Base-by-base conservation (phyloP, 53 echinoderm and acorn worm species). In the Astropecten irregularis region DNA sequence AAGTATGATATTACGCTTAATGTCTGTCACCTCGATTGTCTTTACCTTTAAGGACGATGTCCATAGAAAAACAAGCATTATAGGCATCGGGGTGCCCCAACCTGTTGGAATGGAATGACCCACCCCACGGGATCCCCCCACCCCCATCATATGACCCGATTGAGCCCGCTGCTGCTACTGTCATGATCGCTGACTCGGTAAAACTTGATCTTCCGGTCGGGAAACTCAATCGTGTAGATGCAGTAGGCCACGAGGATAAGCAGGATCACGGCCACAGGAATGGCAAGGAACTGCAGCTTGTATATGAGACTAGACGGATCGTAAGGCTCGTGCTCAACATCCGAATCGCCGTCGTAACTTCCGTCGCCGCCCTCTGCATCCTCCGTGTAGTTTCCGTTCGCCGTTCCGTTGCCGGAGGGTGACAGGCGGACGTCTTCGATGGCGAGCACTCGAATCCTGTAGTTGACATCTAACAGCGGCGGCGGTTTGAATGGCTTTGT, bases 141-240 rank as follows among this genome's bases (percentile, higher is more conserved):
- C n/a, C n/a, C n/a, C n/a, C n/a, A n/a, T 79, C 79, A 79, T 22
- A 79, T 46, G 50, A 79, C 79, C 32, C 79, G n/a, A 44, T 62
- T 79, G 27, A 32, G 61, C 11, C 61, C 79, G 16, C 66, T 26
- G 3, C 69, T 69, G 6, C 56, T 58, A 3, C 61, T 62, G 22
- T 90, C 92, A 23, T 83, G 72, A 26, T 91, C 92, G 40, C 92
- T 60, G 9, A 91, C 88, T 46, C 84, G 68, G 42, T 82, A 88
- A 71, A 88, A 91, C 33, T 79, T 91, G 35, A 88, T 84, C 38
- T 84, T 88, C 49, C 84, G 56, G 84, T 88, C 88, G 10, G 88
- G 88, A 55, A 84, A 70, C 61, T 85, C 84, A 2, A 88, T 52
- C 0, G 77, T 88, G 37, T 91, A 91, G 39, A 91, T 68, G 64